phyloP scores from a whole-genome alignment of 92 coral and sea anemone genomes.

The Phenganax marumi region DNA sequence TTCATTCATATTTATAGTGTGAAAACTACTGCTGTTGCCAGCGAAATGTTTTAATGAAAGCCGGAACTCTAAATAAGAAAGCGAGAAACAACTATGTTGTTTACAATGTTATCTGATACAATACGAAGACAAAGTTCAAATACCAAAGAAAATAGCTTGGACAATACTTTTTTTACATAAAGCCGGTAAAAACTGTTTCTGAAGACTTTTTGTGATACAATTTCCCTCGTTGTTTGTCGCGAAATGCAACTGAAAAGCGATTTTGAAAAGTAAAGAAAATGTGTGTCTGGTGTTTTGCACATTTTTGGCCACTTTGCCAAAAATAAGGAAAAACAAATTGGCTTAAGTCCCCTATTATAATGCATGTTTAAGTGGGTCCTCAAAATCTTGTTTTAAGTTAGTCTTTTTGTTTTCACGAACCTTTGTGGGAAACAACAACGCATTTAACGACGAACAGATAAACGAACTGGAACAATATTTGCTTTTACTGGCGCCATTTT shows the following conservation, averaged over 20 bases:
- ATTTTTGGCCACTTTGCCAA: neutral
- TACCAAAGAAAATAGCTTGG: neutral
- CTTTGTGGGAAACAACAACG: constrained; percentile 12
- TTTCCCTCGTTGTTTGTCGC: neutral
- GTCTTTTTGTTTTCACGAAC: constrained; percentile 10
- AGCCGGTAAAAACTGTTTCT: neutral
- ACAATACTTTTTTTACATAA: constrained; percentile 6
- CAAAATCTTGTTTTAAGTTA: constrained; percentile 5
- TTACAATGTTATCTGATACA: constrained; percentile 6
- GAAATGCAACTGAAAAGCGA: neutral
- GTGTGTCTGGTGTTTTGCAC: neutral
- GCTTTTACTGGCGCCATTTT: neutral
- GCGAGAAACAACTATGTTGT: neutral
- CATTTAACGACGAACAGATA: neutral
- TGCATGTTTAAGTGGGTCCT: constrained; percentile 12
- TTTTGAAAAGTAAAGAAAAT: neutral
- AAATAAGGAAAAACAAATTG: neutral
- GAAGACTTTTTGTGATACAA: too few species aligned
- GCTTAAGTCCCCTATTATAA: constrained; percentile 11
- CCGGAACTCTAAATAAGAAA: neutral
- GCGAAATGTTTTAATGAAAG: neutral
- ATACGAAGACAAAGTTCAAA: constrained; percentile 7
- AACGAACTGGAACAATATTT: constrained; percentile 3
- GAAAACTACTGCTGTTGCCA: neutral
- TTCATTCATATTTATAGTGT: neutral